phyloP scores from a whole-genome alignment of 2,797 vertebrate genomes.

The Xiphorhynchus erythropygius region DNA sequence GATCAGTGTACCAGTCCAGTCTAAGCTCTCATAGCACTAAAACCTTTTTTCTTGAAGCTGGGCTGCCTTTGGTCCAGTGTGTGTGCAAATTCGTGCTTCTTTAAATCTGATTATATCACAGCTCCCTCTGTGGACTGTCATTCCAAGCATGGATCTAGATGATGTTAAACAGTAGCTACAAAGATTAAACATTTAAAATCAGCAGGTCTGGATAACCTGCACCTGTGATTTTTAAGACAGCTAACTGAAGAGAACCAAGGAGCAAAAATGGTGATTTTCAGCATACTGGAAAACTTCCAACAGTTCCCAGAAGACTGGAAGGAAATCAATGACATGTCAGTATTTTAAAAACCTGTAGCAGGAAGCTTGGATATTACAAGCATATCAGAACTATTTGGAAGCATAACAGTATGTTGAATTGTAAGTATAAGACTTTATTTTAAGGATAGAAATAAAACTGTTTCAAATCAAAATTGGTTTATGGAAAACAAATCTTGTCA shows the following conservation, averaged over 20 bases:
- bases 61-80: background rate
- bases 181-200: constrained; percentile 41
- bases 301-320: constrained; percentile 33
- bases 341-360: constrained; percentile 18
- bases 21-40: background rate
- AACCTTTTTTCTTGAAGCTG: background rate
- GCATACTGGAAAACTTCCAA: background rate
- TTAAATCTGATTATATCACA: background rate
- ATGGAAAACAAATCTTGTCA: background rate
- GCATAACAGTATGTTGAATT: constrained; percentile 4
- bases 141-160: background rate
- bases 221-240: constrained; percentile 22
- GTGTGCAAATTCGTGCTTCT: background rate
- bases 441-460: background rate
- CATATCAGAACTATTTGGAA: background rate
- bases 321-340: constrained; percentile 18
- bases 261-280: constrained; percentile 8
- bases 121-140: background rate
- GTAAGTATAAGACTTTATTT: background rate
- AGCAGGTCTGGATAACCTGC: constrained; percentile 27
- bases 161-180: constrained; percentile 34
- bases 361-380: constrained; percentile 13
- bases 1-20: background rate
- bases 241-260: background rate
- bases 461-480: background rate